Percentiles rank a stretch among this genome's conserved stretches.
phyloP scores from a whole-genome alignment of 2,888 invertebrate species.

The Cabera pusaria region DNA sequence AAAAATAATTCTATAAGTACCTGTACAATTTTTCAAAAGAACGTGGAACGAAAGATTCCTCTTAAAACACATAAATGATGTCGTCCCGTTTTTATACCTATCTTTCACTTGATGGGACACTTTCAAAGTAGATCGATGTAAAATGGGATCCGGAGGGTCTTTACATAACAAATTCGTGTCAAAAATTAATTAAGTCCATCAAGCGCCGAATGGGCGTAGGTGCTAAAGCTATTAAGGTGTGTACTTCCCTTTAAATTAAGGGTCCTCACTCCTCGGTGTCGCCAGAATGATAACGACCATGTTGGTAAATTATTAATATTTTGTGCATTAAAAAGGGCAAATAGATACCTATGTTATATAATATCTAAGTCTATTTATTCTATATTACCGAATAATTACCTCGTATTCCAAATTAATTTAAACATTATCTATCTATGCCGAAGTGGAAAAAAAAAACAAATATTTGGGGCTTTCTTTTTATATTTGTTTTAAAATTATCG shows the following conservation, averaged over 20 bases:
- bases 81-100: slow-evolving; percentile 26
- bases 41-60: slow-evolving; percentile 2
- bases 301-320: too few species aligned
- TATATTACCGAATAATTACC: too few species aligned
- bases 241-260: slow-evolving; percentile 29
- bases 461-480: too few species aligned
- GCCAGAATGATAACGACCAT: not conserved
- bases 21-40: too few species aligned
- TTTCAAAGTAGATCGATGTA: slow-evolving; percentile 46
- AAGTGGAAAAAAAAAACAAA: too few species aligned
- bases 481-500: too few species aligned
- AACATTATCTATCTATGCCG: too few species aligned
- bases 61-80: slow-evolving; percentile 12
- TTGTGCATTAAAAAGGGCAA: too few species aligned
- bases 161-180: slow-evolving; percentile 52
- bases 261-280: slow-evolving; percentile 6
- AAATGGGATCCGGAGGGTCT: slow-evolving; percentile 43
- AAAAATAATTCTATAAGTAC: slow-evolving; percentile 5
- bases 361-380: too few species aligned
- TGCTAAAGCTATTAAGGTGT: slow-evolving; percentile 29
- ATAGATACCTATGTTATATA: too few species aligned
- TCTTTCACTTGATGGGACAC: slow-evolving; percentile 34
- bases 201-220: slow-evolving; percentile 36
- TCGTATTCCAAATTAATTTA: too few species aligned
- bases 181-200: slow-evolving; percentile 60